Evolutionary conservation across 2,888 invertebrate species (phyloP), one percentile per base, ranked within the genome.

Genomic region (Leucoma salicis): DNA sequence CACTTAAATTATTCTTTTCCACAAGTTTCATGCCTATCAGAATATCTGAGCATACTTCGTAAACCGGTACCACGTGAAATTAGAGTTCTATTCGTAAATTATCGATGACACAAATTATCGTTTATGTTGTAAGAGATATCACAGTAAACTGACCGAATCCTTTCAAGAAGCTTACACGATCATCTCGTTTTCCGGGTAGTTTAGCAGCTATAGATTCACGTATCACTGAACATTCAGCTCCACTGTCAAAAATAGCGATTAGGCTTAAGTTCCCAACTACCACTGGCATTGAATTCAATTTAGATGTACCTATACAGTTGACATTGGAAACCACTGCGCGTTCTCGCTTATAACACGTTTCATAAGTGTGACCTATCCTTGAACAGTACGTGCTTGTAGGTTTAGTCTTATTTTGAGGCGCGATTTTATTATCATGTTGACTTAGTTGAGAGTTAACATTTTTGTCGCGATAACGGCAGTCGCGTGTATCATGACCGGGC

Each of bases 261-360:
- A 63, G 14, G 3, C 14, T 39, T 5, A 18, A 32, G 4, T 14
- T 11, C 0, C 54, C 54, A 1, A 65, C 40, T 5, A n/a, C 10
- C 0, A 63, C 25, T 0, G 14, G 27, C 18, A 63, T 55, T 0
- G 45, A 36, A 24, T 40, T 45, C 25, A 49, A 14, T 15, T 54
- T 59, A 0, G 33, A 4, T n/a, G 29, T 35, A 7, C 40, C 45
- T 2, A 63, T 39, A 4, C 25, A 59, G 31, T 66, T 64, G 0
- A 66, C 40, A 4, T 63, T 66, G 3, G 62, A 62, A 1, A 44
- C 16, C 4, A 60, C 6, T 6, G 49, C 25, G 0, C 46, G 42
- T 42, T 63, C 53, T 0, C 60, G 48, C 8, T 49, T 57, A 14
- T 41, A 68, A 35, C 66, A 68, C 0, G 41, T 49, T 15, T 63